Evolutionary conservation across 2,888 invertebrate genomes (phyloP), one percentile per base, ranked within the genome.

Genomic region (Bellardia pandia): DNA sequence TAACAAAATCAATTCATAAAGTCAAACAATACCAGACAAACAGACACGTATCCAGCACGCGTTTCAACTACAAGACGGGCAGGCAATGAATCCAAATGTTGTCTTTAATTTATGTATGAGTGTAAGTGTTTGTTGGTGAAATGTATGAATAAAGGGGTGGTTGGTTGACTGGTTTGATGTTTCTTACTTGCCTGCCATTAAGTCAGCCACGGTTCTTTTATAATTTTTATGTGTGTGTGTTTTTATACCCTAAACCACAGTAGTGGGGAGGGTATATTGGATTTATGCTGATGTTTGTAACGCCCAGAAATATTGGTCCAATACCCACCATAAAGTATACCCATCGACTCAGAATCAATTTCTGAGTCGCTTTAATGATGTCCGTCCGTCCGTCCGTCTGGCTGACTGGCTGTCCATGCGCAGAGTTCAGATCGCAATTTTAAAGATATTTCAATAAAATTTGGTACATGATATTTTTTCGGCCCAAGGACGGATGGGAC

Each of bases 1-100:
- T 84, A 80, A 83, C 82, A 71, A 87, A 89, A 88, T 89, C 83
- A 88, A 86, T 88, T 88, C 88, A 83, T 86, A 88, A 89, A 88
- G 85, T 88, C 84, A 89, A 88, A 88, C 71, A 88, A 85, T 76
- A 78, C 58, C 78, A 78, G 83, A 71, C 84, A 40, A 40, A 3
- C 53, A 72, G 45, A 74, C 74, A 74, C 45, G 53, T 11, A 75
- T 60, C 51, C 51, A 69, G 30, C 82, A 83, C 76, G 69, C 69
- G 60, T 62, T 60, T 16, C 40, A 45, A 45, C 30, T 51, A 42
- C 42, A 13, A 5, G 23, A 45, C 30, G 23, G 53, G 11, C 6
- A 23, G n/a, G 11, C 37, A 23, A 45, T 62, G 71, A 82, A 60
- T 60, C 48, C 62, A 60, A 60, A 75, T 60, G 23, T 69, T 53